phyloP scores from a whole-genome alignment of 2,888 invertebrate genomes.

The Mimachlamys varia region DNA sequence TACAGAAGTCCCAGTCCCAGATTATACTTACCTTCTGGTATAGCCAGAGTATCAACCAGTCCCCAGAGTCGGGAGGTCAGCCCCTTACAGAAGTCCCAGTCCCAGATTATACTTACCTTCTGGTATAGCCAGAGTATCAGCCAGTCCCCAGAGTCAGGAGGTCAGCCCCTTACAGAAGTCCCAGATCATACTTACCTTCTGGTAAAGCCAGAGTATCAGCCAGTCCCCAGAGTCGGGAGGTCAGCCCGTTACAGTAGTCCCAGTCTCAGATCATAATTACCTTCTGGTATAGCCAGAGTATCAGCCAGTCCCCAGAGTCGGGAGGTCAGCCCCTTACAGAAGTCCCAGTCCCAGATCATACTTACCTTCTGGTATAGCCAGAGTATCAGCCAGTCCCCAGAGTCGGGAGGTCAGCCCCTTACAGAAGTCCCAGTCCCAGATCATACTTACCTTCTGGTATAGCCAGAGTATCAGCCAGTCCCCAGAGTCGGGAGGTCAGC shows the following conservation, averaged over 20 bases:
- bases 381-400: constrained; percentile 69
- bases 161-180: constrained; percentile 77
- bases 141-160: constrained; percentile 69
- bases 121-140: constrained; percentile 67
- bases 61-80: constrained; percentile 72
- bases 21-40: constrained; percentile 77
- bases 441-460: background rate
- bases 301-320: background rate
- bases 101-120: constrained; percentile 77
- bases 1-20: constrained; percentile 75
- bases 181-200: constrained; percentile 74
- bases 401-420: constrained; percentile 69
- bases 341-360: background rate
- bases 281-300: constrained; percentile 18
- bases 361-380: constrained; percentile 69
- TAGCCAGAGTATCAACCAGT: constrained; percentile 66
- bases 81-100: constrained; percentile 74
- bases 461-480: background rate
- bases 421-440: constrained; percentile 72
- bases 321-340: background rate
- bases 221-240: background rate
- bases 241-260: too few relatives aligned
- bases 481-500: too few relatives aligned
- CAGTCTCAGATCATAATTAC: too few relatives aligned
- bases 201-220: background rate